These are phyloP conservation scores for Graphium colonna DNA, from an alignment of 2,888 invertebrate species.

Conservation along the genomic window DNA sequence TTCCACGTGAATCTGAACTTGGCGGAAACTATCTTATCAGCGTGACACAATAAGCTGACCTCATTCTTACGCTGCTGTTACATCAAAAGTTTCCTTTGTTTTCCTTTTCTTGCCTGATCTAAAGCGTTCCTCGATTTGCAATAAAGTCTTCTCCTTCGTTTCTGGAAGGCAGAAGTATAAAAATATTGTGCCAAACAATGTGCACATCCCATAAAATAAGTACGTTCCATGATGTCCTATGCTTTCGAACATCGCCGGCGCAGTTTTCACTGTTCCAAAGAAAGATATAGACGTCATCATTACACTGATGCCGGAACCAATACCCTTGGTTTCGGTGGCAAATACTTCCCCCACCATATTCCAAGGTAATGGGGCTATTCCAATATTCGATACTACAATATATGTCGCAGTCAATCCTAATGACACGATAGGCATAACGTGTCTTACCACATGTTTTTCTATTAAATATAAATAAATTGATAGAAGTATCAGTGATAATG, in stretches of 20 bases:
- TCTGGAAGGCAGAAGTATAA: conserved; percentile 83
- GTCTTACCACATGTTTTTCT: conserved; percentile 40
- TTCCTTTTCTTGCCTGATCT: conserved; percentile 50
- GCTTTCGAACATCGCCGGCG: conserved; percentile 78
- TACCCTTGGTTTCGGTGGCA: conserved; percentile 81
- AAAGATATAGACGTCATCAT: conserved; percentile 83
- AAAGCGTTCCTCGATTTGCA: conserved; percentile 83
- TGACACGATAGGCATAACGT: conserved; percentile 57
- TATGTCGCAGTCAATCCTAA: conserved; percentile 78
- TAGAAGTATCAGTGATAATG: conserved; percentile 76
- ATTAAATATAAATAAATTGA: conserved; percentile 70
- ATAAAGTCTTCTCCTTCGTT: conserved; percentile 83
- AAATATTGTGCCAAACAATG: conserved; percentile 80
- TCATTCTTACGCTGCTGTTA: conserved; percentile 29
- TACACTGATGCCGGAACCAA: conserved; percentile 85
- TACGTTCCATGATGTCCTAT: conserved; percentile 82
- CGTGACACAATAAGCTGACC: conserved; percentile 19
- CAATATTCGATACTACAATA: conserved; percentile 80
- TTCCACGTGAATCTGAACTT: conserved; percentile 12
- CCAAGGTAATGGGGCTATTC: conserved; percentile 85
- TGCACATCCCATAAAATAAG: conserved; percentile 81
- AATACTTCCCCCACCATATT: conserved; percentile 88
- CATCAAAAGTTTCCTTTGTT: conserved; percentile 34
- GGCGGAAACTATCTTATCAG: conserved; percentile 25
- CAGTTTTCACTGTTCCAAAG: conserved; percentile 84